Evolutionary conservation across 1,140 invertebrate species (phyloP).

Genomic region (Sycophila sp.): DNA sequence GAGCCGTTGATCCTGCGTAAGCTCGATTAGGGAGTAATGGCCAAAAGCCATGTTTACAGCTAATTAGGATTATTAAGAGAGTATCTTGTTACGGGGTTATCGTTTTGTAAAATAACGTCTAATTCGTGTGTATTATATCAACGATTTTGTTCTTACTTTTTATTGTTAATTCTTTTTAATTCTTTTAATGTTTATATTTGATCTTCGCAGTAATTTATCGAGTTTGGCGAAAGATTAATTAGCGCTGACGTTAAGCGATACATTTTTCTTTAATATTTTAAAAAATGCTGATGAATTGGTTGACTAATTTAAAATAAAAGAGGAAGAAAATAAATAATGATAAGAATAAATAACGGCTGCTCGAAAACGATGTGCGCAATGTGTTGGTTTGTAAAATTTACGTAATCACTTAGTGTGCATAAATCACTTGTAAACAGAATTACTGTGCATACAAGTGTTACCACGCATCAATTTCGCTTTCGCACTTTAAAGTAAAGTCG

Average conservation of each 20-base stretch:
- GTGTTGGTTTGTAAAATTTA: constrained; percentile 16
- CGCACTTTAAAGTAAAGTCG: constrained; percentile 35
- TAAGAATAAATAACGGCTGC: neutral
- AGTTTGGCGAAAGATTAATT: no score
- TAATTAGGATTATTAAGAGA: neutral
- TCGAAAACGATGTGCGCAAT: neutral
- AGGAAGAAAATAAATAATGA: no score
- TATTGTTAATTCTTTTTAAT: no score
- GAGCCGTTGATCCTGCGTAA: neutral
- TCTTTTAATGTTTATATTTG: no score
- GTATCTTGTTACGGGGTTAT: neutral
- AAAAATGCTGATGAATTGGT: no score
- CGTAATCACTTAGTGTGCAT: constrained; percentile 29
- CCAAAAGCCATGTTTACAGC: neutral
- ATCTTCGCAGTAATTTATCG: no score
- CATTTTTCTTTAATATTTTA: no score
- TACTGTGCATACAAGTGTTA: constrained; percentile 31
- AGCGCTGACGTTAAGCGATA: no score
- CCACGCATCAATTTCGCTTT: constrained; percentile 36
- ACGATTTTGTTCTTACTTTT: no score
- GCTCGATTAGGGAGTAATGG: constrained; percentile 17
- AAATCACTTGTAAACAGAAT: constrained; percentile 33
- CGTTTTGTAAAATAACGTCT: no score
- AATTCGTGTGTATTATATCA: neutral
- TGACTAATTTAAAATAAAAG: no score